These are phyloP conservation scores for Synanceia verrucosa DNA, from an alignment of 2,797 vertebrate genomes.

Conservation along the genomic window DNA sequence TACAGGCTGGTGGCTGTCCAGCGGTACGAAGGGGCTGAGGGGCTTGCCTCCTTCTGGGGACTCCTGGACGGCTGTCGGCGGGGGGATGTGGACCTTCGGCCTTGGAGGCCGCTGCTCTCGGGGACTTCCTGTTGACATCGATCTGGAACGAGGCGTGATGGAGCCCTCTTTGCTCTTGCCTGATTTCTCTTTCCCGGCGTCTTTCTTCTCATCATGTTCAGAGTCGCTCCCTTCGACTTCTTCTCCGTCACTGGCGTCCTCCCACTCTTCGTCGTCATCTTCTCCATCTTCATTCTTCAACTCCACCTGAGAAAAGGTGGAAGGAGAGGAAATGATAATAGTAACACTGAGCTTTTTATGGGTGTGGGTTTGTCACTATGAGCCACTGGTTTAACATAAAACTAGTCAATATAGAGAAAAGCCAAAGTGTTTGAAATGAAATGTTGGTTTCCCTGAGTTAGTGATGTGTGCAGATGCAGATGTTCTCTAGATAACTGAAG, in stretches of 20 bases:
- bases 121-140: slow-evolving; percentile 53
- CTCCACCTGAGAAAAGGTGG: slow-evolving; percentile 42
- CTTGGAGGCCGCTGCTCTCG: slow-evolving; percentile 69
- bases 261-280: slow-evolving; percentile 46
- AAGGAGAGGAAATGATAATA: too few relatives aligned
- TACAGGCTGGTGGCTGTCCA: slow-evolving; percentile 83
- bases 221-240: slow-evolving; percentile 64
- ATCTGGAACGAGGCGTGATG: neutral
- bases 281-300: slow-evolving; percentile 46
- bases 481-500: neutral
- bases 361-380: neutral
- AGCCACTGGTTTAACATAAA: neutral
- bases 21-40: slow-evolving; percentile 82
- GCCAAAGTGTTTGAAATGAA: neutral
- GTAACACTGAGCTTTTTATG: too few relatives aligned
- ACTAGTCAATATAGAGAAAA: neutral
- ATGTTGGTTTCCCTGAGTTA: neutral
- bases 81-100: slow-evolving; percentile 78
- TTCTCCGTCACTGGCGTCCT: slow-evolving; percentile 26
- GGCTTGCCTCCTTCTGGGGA: slow-evolving; percentile 74
- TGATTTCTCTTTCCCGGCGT: slow-evolving; percentile 49
- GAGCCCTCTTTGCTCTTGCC: slow-evolving; percentile 24
- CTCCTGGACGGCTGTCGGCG: slow-evolving; percentile 56
- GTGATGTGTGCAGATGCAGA: neutral
- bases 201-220: slow-evolving; percentile 64